A percentile compares a stretch with the other conserved stretches of the same genome.
Conservation (phyloP, 1,140 invertebrate species). For the Drosophila arizonae region DNA sequence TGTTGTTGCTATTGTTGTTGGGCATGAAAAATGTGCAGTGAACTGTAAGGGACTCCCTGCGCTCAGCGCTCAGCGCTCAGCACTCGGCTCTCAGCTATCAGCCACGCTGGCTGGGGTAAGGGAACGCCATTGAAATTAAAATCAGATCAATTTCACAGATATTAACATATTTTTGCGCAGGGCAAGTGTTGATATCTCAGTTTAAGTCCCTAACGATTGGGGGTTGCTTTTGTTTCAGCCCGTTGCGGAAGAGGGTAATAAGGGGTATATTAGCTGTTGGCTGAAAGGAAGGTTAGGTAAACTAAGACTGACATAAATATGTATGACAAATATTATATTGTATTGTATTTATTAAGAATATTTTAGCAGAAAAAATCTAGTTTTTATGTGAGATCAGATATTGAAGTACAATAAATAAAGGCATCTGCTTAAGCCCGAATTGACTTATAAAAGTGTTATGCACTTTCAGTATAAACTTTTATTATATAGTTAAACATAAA, state of each 20-base stretch:
- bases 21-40: constrained; percentile 56
- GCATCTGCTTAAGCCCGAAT: too few species aligned
- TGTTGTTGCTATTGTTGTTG: constrained; percentile 33
- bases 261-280: neutral
- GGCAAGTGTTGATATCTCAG: constrained; percentile 62
- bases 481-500: too few species aligned
- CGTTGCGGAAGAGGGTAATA: neutral
- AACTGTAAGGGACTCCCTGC: constrained; percentile 67
- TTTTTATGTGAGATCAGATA: too few species aligned
- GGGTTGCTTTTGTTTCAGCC: constrained; percentile 51
- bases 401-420: too few species aligned
- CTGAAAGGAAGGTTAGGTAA: neutral
- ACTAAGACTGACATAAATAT: too few species aligned
- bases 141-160: constrained; percentile 80
- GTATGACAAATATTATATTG: too few species aligned
- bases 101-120: constrained; percentile 6
- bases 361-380: too few species aligned
- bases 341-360: too few species aligned
- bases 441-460: too few species aligned
- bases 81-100: neutral
- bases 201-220: constrained; percentile 18
- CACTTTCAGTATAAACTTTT: too few species aligned
- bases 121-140: constrained; percentile 70
- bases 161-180: constrained; percentile 66
- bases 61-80: neutral